Evolutionary conservation across 1,140 invertebrate genomes (phyloP), one percentile per base, ranked within the genome.

Genomic region (Cryptotermes secundus): DNA sequence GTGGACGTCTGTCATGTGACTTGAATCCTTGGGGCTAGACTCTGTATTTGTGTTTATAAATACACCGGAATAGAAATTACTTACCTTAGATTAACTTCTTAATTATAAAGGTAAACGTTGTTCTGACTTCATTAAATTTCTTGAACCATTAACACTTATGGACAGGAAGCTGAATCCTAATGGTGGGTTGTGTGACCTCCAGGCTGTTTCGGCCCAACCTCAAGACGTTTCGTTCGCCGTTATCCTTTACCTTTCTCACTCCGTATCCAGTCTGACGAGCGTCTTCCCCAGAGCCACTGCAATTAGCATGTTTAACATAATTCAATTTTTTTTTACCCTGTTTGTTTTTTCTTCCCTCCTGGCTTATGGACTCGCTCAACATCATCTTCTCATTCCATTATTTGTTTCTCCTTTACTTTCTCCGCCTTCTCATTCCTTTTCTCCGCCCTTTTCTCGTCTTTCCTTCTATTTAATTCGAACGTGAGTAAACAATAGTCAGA

Each of bases 301-400:
- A 72, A 72, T 72, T 72, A 72, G 59, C 59, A 72, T 72, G 59
- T 72, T 72, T 72, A 72, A 72, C 59, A 72, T 72, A 72, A 72
- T 72, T 72, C 59, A 26, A 72, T 72, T 72, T 31, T 72, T 72
- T 31, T 72, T 72, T 72, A 7, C 59, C 59, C 59, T 72, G 59
- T 72, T 72, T 16, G 26, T n/a, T 72, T 14, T 72, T 72, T 31
- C 9, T 72, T 72, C 26, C 59, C n/a, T 31, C 24, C 59, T 31
- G n/a, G 59, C 26, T 72, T 72, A 72, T 72, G 59, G 59, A 72
- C 59, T 72, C 7, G n/a, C 59, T 72, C n/a, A 72, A 31, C 59
- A 72, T 72, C 59, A 72, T 72, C 16, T 72, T 72, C 59, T 72
- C 9, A 31, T 72, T 72, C 14, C 59, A 72, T 72, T 72, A 72